Evolutionary conservation across 92 coral and sea anemone genomes (phyloP).

Genomic region (Paramuricea clavata): DNA sequence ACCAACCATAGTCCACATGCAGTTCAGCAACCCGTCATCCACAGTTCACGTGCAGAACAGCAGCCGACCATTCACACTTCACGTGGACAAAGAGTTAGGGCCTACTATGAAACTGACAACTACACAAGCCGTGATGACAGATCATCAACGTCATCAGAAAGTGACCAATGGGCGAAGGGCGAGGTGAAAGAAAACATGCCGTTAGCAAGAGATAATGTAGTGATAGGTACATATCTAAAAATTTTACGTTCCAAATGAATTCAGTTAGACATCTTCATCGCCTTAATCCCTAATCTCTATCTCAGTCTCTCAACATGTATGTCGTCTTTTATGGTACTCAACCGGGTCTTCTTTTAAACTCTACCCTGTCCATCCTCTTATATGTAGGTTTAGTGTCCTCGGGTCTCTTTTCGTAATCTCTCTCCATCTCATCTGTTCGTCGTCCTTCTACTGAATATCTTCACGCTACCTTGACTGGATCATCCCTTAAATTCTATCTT

Average conservation of each 20-base stretch:
- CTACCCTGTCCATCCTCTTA: no score
- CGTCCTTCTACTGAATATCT: no score
- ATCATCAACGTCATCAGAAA: slow-evolving; percentile 12
- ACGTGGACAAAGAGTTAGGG: slow-evolving; percentile 18
- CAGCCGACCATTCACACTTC: slow-evolving; percentile 5
- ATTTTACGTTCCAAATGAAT: no score
- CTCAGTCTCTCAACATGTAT: no score
- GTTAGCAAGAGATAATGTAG: not conserved
- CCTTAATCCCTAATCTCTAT: no score
- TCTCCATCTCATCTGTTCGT: no score
- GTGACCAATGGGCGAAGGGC: not conserved
- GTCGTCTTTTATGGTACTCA: no score
- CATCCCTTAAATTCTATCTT: no score
- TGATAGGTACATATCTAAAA: not conserved
- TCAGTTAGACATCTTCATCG: not conserved
- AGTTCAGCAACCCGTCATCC: not conserved
- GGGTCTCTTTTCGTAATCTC: no score
- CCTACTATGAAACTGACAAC: not conserved
- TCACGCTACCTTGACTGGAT: no score
- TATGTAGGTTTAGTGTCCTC: no score
- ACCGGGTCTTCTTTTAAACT: no score
- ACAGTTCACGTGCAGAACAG: slow-evolving; percentile 14
- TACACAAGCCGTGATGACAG: not conserved
- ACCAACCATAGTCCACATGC: slow-evolving; percentile 10
- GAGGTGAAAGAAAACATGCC: slow-evolving; percentile 47